These are phyloP conservation scores for Siniperca knerii DNA, from an alignment of 2,113 vertebrate species.

Conservation along the genomic window DNA sequence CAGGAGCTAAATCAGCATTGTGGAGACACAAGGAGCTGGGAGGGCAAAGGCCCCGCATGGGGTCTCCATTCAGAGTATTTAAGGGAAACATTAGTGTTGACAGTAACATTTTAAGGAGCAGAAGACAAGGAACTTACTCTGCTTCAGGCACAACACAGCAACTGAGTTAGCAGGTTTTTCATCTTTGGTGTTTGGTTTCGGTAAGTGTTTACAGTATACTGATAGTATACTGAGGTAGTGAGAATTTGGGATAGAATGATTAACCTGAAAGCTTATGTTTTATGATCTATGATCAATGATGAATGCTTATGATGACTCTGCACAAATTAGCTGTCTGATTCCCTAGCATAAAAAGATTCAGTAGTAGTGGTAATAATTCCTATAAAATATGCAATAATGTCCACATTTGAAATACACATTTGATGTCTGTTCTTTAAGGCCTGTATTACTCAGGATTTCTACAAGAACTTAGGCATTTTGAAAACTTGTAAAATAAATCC, in stretches of 20 bases:
- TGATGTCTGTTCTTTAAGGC: background rate
- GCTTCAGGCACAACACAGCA: constrained; percentile 26
- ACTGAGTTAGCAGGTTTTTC: constrained; percentile 29
- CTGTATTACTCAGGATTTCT: constrained; percentile 10
- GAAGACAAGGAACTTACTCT: background rate
- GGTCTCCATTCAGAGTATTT: constrained; percentile 6
- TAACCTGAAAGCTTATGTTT: background rate
- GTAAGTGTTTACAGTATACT: background rate
- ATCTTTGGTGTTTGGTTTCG: constrained; percentile 20
- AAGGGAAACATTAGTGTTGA: constrained; percentile 51
- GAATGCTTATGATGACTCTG: background rate
- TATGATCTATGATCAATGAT: background rate
- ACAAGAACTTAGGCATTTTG: background rate
- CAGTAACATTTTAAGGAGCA: constrained; percentile 5
- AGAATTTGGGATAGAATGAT: background rate
- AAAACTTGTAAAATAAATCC: background rate
- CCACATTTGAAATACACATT: background rate
- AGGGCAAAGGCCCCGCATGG: constrained; percentile 11
- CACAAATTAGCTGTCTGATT: background rate
- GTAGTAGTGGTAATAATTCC: background rate
- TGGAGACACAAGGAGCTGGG: constrained; percentile 14
- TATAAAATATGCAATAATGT: background rate
- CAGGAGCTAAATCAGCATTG: constrained; percentile 51
- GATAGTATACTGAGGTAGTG: background rate
- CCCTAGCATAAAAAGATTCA: background rate